Base-by-base conservation (phyloP, 2,888 invertebrate genomes). In the Boloria euphrosyne region DNA sequence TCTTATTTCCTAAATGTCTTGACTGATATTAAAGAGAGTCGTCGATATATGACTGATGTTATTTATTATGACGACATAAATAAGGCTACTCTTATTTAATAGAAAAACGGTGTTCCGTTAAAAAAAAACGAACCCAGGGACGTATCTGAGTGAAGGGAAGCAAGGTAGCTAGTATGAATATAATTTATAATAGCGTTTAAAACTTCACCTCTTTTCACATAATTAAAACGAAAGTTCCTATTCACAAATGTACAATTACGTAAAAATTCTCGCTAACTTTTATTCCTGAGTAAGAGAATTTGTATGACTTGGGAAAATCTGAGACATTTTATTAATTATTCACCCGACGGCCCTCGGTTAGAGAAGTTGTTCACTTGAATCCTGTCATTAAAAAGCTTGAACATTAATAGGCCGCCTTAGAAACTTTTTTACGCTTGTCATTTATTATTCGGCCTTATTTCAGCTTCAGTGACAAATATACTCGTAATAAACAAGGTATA, bases 291-390 rank as follows among this genome's bases (percentile, higher is more conserved):
- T 50, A 50, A 55, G 13, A 27, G 38, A 55, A 18, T 51, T 63
- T 63, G 43, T 38, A 38, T 43, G 16, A 50, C 17, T 57, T 44
- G 3, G 16, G 22, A 54, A 57, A 63, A 22, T 63, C 49, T 50
- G 43, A 55, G 50, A 55, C 55, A 22, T 57, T 55, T 63, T 50
- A 51, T 63, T 63, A 63, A 57, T 57, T 57, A 63, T 57, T 50
- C 55, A 63, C 57, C n/a, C 50, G 55, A 10, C 55, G 17, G 16
- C 44, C 27, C 63, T 57, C 38, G 50, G 31, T 27, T 17, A 22
- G n/a, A 38, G 46, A 44, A 50, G 17, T 63, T 49, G n/a, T 47
- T 46, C 27, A 10, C 4, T 13, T 16, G 14, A 38, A 47, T 31
- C 54, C 27, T 58, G 58, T 47, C 59, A 49, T 49, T 38, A 38